Evolutionary conservation across 2,113 vertebrate species (phyloP).

Genomic region (Nothoprocta pentlandii): DNA sequence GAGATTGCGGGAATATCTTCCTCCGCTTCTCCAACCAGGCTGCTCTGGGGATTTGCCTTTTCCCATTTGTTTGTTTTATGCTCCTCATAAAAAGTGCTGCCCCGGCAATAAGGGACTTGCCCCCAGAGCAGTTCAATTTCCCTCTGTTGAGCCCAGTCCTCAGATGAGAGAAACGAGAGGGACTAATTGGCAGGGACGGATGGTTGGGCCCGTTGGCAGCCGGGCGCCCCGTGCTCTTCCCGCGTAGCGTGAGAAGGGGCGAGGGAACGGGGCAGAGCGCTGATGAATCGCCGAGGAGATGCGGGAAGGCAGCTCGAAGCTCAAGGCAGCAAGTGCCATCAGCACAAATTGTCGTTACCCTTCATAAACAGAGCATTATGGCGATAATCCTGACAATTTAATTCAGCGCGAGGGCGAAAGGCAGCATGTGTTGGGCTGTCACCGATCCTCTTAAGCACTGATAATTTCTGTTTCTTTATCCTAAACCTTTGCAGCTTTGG

Average conservation of each 20-base stretch:
- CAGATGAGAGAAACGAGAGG: background rate
- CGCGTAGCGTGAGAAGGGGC: background rate
- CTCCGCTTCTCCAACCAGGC: background rate
- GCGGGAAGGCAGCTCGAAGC: slow-evolving; percentile 84
- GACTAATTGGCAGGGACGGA: background rate
- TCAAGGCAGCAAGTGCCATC: slow-evolving; percentile 85
- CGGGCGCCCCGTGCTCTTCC: background rate
- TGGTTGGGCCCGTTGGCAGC: background rate
- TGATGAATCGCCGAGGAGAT: slow-evolving; percentile 87
- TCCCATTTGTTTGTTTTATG: background rate
- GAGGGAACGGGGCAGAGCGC: slow-evolving; percentile 36
- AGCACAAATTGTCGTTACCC: slow-evolving; percentile 80
- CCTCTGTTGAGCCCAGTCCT: slow-evolving; percentile 8
- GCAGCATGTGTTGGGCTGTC: slow-evolving; percentile 36
- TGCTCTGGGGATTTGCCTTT: background rate
- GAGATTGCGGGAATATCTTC: background rate
- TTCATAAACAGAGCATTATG: slow-evolving; percentile 79
- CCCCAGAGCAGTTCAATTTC: background rate
- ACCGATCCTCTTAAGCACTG: background rate
- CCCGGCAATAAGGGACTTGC: background rate
- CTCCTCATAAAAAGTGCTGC: background rate
- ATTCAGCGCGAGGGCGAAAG: slow-evolving; percentile 77
- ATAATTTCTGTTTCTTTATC: slow-evolving; percentile 15
- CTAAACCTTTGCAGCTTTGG: slow-evolving; percentile 1
- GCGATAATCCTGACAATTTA: slow-evolving; percentile 87